A percentile compares a stretch with the other conserved stretches of the same genome.
Conservation (phyloP, 2,113 vertebrate genomes). For the Nothobranchius kuhntae region DNA sequence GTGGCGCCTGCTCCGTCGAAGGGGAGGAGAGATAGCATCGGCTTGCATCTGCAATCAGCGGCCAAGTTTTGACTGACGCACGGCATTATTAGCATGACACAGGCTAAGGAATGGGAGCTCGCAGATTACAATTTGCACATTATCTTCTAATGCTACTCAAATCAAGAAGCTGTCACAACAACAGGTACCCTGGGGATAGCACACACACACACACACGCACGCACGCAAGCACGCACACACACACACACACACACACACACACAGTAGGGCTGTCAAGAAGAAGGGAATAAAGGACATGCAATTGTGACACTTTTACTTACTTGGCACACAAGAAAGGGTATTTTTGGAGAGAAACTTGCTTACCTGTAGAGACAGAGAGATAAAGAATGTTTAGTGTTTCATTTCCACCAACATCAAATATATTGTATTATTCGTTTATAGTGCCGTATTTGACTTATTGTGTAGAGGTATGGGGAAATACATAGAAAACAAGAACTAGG, state of each 20-base stretch:
- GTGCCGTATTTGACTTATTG: too few species aligned
- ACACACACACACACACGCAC: slow-evolving; percentile 6
- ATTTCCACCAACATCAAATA: not conserved
- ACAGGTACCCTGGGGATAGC: slow-evolving; percentile 61
- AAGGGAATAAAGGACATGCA: slow-evolving; percentile 29
- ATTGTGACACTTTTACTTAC: slow-evolving; percentile 70
- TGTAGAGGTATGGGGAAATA: too few species aligned
- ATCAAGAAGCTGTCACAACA: slow-evolving; percentile 78
- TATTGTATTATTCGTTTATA: too few species aligned
- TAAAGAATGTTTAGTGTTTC: slow-evolving; percentile 31
- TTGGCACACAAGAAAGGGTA: slow-evolving; percentile 30
- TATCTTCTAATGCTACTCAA: slow-evolving; percentile 49
- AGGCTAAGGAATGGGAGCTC: slow-evolving; percentile 61
- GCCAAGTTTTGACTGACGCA: slow-evolving; percentile 73
- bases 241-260: slow-evolving; percentile 19
- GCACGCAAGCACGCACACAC: slow-evolving; percentile 10
- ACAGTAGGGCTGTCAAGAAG: slow-evolving; percentile 19
- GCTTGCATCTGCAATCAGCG: slow-evolving; percentile 60
- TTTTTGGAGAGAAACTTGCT: slow-evolving; percentile 59
- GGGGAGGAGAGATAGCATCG: slow-evolving; percentile 45
- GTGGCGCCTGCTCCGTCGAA: slow-evolving; percentile 45
- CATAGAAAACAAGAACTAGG: too few species aligned
- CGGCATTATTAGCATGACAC: slow-evolving; percentile 70
- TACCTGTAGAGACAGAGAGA: slow-evolving; percentile 73
- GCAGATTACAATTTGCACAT: slow-evolving; percentile 60